phyloP scores from a whole-genome alignment of 2,888 invertebrate genomes.

The Formica aserva region DNA sequence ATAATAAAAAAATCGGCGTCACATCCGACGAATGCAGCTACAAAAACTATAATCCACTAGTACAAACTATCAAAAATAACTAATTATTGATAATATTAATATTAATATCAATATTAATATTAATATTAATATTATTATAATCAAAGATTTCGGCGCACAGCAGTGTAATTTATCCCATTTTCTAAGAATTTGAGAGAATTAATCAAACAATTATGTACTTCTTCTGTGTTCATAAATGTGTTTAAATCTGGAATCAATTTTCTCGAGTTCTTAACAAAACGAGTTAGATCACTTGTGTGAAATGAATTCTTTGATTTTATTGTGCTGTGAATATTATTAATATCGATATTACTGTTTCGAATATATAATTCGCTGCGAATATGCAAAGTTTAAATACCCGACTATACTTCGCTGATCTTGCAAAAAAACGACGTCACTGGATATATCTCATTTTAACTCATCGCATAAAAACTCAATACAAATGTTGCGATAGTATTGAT shows the following conservation, averaged over 20 bases:
- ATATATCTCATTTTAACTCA: not conserved
- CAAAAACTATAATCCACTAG: not conserved
- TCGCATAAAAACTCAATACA: not conserved
- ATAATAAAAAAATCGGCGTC: not conserved
- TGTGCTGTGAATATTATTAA: not conserved
- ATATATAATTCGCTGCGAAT: not conserved
- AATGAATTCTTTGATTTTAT: constrained; percentile 13
- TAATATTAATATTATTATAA: not conserved
- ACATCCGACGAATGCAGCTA: not conserved
- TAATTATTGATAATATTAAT: constrained; percentile 18
- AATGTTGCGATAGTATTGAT: constrained; percentile 9
- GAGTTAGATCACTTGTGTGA: not conserved
- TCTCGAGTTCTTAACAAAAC: constrained; percentile 4
- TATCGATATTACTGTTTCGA: constrained; percentile 9
- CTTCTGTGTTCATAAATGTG: not conserved
- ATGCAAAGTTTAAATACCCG: constrained; percentile 4
- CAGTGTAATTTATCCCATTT: not conserved
- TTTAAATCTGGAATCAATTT: not conserved
- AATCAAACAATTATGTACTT: not conserved
- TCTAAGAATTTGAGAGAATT: not conserved
- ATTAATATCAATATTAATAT: not conserved
- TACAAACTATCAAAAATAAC: constrained; percentile 30
- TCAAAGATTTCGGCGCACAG: not conserved
- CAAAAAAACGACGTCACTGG: not conserved
- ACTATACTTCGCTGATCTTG: not conserved